Evolutionary conservation across 1,140 invertebrate species (phyloP), one percentile per base, ranked within the genome.

Genomic region (Palaemon carinicauda): DNA sequence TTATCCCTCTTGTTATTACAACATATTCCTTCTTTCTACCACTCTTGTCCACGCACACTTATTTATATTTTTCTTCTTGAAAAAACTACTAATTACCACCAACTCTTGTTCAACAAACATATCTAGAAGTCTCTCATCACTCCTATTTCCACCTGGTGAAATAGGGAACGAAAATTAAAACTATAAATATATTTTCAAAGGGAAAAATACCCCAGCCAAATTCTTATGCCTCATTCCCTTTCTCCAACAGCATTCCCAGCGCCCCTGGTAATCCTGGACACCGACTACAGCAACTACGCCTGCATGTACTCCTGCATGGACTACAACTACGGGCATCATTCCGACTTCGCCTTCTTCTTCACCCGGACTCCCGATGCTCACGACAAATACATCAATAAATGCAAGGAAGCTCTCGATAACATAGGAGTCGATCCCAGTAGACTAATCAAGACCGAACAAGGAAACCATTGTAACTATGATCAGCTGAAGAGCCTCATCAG

Each of bases 261-360:
- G 5, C 73, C 73, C 1, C 51, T 21, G 4, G 73, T 75, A 21
- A 75, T 75, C 73, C 73, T 75, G 14, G 73, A 75, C 4, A 75
- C 73, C 5, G 73, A 79, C 77, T 56, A 79, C 77, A 31, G 10
- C 24, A 79, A 79, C 77, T 79, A 53, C 52, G 50, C 77, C 53
- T 79, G 77, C 77, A 27, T 79, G 7, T 79, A 79, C 77, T 79
- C 77, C 77, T 79, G 77, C 77, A 19, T 24, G 31, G 24, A 27
- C 9, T 79, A 79, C 77, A 79, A 79, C 52, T 79, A 51, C 17
- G 77, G 52, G 7, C 54, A 79, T 56, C 31, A 79, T 24, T 79
- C 77, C 1, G 77, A 79, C 77, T 79, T 79, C 31, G 51, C 77
- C 52, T 79, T 79, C 77, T 29, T 79, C 53, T 79, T 54, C 29